These are phyloP conservation scores for Phocoena phocoena DNA, from an alignment of 2,113 vertebrate species.

Conservation along the genomic window DNA sequence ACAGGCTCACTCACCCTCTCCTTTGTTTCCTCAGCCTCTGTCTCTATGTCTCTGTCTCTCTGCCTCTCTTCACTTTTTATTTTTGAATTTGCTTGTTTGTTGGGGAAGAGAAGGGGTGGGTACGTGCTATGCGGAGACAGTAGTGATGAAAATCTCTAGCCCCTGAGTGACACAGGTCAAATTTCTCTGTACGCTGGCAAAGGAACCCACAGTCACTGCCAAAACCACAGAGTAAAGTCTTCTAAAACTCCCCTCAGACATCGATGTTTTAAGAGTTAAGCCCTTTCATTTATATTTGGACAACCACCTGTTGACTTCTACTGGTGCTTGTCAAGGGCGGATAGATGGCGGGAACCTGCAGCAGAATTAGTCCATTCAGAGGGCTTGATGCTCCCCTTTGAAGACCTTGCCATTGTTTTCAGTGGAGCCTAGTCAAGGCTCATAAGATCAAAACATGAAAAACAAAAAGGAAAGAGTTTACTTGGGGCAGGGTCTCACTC, in stretches of 20 bases:
- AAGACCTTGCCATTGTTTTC: conserved; percentile 77
- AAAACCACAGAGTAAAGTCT: conserved; percentile 78
- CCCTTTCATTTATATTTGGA: conserved; percentile 80
- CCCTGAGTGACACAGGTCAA: conserved; percentile 59
- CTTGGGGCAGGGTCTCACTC: conserved; percentile 49
- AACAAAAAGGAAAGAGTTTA: conserved; percentile 61
- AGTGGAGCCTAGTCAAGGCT: conserved; percentile 64
- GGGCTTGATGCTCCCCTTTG: conserved; percentile 71
- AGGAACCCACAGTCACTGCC: conserved; percentile 60
- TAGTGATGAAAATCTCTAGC: conserved; percentile 38
- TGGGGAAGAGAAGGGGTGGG: neutral
- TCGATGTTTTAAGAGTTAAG: conserved; percentile 74
- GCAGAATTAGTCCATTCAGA: conserved; percentile 66
- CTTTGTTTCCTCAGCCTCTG: neutral
- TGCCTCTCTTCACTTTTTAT: neutral
- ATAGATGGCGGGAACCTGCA: conserved; percentile 52
- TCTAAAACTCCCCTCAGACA: conserved; percentile 70
- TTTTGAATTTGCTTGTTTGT: conserved; percentile 9
- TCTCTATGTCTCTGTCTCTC: neutral
- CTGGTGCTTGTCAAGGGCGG: conserved; percentile 68
- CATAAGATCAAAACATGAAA: conserved; percentile 72
- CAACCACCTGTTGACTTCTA: conserved; percentile 79
- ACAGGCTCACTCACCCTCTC: neutral
- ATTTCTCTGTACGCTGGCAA: conserved; percentile 73
- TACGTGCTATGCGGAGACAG: neutral